Base-by-base conservation (phyloP, 2,888 invertebrate genomes). In the Stramonita haemastoma region DNA sequence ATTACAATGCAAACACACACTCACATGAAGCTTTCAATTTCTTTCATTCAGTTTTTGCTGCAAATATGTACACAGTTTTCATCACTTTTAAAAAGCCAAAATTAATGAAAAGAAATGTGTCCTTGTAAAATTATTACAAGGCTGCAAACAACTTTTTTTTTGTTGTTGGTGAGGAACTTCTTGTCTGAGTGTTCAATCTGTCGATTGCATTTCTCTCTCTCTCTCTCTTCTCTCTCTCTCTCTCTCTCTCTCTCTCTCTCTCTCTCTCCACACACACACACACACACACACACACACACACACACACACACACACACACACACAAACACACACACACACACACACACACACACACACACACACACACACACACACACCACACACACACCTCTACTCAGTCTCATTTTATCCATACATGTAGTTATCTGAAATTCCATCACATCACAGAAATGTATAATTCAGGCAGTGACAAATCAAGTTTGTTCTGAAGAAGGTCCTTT, bases 321-420 rank as follows among this genome's bases (percentile, higher is more conserved):
- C 84, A 84, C 84, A 84, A 19, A 84, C 84, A 84, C 84, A 87
- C 79, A 87, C 87, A 87, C 79, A 79, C 87, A 87, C 46, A 87
- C 81, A 56, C 56, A 88, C 81, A 32, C 77, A 84, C 60, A 57
- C 88, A 83, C 57, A 83, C 88, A 81, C 66, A 60, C 83, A 77
- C 77, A 36, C n/a, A 36, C 77, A 36, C 66, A 66, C 13, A 66
- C 77, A 77, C 36, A 81, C 57, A 19, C 34, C 13, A 13, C 13
- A 66, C 26, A 66, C 26, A 2, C 26, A 66, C 26, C 2, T 13
- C 11, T 60, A 60, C 19, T 60, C 11, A 19, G 19, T 66, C 26
- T 66, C 2, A 66, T 13, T 22, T 66, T 22, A 2, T 66, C 26
- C 17, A 66, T 17, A 66, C 13, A 22, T 17, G 26, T 13, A 66